A percentile compares a stretch with the other conserved stretches of the same genome.
These are phyloP conservation scores for Dunckerocampus dactyliophorus DNA, from an alignment of 2,113 vertebrate species.

Conservation along the genomic window DNA sequence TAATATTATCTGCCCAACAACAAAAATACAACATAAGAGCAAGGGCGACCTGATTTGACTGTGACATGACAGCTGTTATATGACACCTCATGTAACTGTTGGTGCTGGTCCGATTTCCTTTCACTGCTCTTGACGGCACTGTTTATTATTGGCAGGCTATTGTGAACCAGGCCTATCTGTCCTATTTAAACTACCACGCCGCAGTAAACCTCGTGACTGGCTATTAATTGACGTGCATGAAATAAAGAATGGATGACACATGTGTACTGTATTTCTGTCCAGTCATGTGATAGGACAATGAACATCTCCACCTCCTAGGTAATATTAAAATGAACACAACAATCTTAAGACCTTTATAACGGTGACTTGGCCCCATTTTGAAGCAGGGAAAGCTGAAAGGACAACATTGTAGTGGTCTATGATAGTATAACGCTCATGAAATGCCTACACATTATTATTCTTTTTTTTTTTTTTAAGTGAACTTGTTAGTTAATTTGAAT, in stretches of 20 bases:
- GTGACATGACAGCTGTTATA: conserved; percentile 51
- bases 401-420: neutral
- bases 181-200: conserved; percentile 4
- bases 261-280: conserved; percentile 2
- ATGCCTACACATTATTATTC: neutral
- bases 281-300: conserved; percentile 1
- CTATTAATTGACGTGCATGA: conserved; percentile 16
- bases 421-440: neutral
- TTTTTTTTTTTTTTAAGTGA: neutral
- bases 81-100: conserved; percentile 62
- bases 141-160: conserved; percentile 62
- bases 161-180: conserved; percentile 26
- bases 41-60: conserved; percentile 14
- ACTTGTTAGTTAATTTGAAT: too few species aligned
- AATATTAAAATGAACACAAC: neutral
- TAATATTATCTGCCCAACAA: conserved; percentile 2
- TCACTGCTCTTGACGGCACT: conserved; percentile 55
- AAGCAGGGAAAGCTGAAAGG: neutral
- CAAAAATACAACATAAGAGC: conserved; percentile 17
- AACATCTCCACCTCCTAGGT: neutral
- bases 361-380: neutral
- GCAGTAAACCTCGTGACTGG: conserved; percentile 19
- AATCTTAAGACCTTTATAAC: neutral
- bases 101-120: conserved; percentile 56
- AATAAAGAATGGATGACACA: conserved; percentile 2